Conservation (phyloP, 1,140 invertebrate species). For the Procambarus clarkii region DNA sequence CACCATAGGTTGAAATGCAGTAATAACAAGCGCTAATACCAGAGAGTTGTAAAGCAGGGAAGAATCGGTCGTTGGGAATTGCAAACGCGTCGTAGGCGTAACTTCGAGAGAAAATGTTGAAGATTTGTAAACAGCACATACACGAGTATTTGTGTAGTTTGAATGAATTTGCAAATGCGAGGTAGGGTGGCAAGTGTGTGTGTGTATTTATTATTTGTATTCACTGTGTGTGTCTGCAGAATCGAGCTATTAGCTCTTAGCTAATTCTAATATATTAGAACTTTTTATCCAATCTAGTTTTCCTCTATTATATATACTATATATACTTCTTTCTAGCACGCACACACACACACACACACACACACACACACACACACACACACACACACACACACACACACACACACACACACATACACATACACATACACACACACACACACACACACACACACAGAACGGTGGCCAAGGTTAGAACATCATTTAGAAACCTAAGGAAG, state of each 20-base stretch:
- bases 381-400: constrained; percentile 9
- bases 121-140: not conserved
- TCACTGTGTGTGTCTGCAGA: too few species aligned
- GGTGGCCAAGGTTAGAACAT: too few species aligned
- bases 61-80: not conserved
- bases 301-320: too few species aligned
- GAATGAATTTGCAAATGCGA: not conserved
- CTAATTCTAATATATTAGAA: not conserved
- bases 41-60: too few species aligned
- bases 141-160: not conserved
- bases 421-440: constrained; percentile 11
- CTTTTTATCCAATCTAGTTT: too few species aligned
- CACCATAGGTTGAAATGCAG: too few species aligned
- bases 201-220: not conserved
- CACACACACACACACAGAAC: constrained; percentile 19
- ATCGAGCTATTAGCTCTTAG: too few species aligned
- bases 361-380: constrained; percentile 8
- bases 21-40: too few species aligned
- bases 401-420: constrained; percentile 14
- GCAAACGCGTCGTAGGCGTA: not conserved
- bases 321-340: too few species aligned
- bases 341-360: constrained; percentile 4
- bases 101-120: not conserved
- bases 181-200: not conserved
- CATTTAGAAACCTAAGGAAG: too few species aligned